phyloP scores from a whole-genome alignment of 1,140 invertebrate species.

The Diuraphis noxia region DNA sequence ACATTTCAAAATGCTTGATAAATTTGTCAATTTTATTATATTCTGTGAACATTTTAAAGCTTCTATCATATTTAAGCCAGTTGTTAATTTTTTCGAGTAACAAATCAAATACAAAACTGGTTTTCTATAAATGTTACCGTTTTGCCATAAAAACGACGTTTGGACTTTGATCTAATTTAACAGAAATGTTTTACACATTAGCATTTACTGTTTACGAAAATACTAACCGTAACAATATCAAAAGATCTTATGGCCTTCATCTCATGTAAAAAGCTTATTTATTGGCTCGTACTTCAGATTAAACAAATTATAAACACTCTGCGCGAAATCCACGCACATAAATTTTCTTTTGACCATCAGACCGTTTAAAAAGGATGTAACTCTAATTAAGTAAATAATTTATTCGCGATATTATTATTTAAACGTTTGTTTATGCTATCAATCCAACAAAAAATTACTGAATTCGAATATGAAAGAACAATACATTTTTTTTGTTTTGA shows the following conservation, averaged over 20 bases:
- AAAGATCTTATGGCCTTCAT: slow-evolving; percentile 6
- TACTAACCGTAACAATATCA: background rate
- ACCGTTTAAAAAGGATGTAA: background rate
- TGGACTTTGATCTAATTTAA: background rate
- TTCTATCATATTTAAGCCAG: background rate
- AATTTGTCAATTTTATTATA: background rate
- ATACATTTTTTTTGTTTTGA: background rate
- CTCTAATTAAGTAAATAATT: background rate
- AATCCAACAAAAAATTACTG: background rate
- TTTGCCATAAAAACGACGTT: background rate
- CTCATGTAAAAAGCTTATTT: background rate
- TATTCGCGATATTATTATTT: background rate
- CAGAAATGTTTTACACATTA: background rate
- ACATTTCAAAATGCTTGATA: too few species aligned
- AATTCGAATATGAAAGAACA: background rate
- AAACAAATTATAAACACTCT: background rate
- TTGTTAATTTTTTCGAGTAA: too few species aligned
- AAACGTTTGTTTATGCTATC: background rate
- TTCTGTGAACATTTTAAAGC: background rate
- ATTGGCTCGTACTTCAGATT: background rate
- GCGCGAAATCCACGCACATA: background rate
- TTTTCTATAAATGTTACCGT: background rate
- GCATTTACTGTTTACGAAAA: background rate
- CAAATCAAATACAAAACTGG: background rate
- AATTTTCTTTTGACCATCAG: slow-evolving; percentile 9